These are phyloP conservation scores for Typhlomys cinereus DNA, from an alignment of 2,113 vertebrate species.

Conservation along the genomic window DNA sequence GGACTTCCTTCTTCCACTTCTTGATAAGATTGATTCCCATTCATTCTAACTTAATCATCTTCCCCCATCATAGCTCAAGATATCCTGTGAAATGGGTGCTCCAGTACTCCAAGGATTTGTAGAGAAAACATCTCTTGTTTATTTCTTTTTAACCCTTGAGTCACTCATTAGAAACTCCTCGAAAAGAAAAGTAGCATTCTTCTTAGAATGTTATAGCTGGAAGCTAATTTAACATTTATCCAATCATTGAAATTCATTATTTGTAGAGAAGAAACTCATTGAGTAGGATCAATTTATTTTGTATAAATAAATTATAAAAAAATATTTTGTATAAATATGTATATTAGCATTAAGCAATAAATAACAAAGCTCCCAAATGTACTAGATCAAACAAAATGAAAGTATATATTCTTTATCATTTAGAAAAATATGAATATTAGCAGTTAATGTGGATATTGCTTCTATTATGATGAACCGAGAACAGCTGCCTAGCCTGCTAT, in stretches of 20 bases:
- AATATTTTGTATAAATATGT: no score
- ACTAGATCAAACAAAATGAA: not conserved
- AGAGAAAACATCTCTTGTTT: not conserved
- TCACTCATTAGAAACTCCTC: not conserved
- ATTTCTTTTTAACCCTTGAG: not conserved
- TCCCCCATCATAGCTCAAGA: not conserved
- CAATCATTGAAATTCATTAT: not conserved
- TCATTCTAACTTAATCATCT: not conserved
- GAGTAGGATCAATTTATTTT: no score
- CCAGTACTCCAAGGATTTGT: not conserved
- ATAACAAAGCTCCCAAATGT: not conserved
- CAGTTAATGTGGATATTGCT: not conserved
- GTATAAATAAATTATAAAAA: not conserved
- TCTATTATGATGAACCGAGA: not conserved
- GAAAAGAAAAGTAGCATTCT: not conserved
- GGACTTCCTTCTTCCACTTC: not conserved
- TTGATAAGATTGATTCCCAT: not conserved
- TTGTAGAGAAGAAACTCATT: not conserved
- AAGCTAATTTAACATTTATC: not conserved
- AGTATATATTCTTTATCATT: not conserved
- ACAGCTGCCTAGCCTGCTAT: not conserved
- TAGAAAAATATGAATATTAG: not conserved
- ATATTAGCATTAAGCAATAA: constrained; percentile 12
- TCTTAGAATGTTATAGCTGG: constrained; percentile 31
- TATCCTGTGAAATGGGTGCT: not conserved